Base-by-base conservation (phyloP, 1,140 invertebrate species). In the Thaumatotibia leucotreta region DNA sequence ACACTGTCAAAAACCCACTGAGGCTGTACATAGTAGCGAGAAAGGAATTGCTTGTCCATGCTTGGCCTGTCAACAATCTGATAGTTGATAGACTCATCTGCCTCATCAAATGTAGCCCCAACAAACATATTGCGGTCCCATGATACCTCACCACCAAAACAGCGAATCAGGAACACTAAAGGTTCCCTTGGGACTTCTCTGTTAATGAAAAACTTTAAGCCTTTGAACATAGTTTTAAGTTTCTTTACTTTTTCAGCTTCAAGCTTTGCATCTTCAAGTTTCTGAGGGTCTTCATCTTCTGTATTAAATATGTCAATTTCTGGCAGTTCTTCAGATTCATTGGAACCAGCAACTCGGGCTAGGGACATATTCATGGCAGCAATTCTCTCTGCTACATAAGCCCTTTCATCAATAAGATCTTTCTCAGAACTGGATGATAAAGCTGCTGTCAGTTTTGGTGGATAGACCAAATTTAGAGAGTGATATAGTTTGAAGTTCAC, bases 1-100 rank as follows among this genome's bases (percentile, higher is more conserved):
- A 99, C 93, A 79, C 95, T 96, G 92, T 99, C 99, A 92, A 99
- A 99, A 0, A 99, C 92, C 99, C 99, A 99, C 88, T 99, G 99
- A 0, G 99, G 99, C 89, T 99, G 99, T n/a, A 99, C 91, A 85
- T 99, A 99, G 86, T 98, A 97, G 81, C 97, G 94, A 0, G 97
- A 97, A 11, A 98, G 93, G 82, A 95, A 98, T 78, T 97, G 95
- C 66, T 96, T 97, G 0, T 93, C 91, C 81, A 97, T 93, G 32
- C 91, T 92, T 0, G 97, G 96, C 79, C 99, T 93, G 84, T 99
- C 99, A 24, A 99, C 96, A 86, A 99, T 97, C 73, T 99, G 98
- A 93, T 99, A 98, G 5, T 98, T 98, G 67, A 99, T 99, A 0
- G 93, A 94, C 88, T 98, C 95, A 91, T 99, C 98, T 66, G 93